A percentile compares a stretch with the other conserved stretches of the same genome.
Conservation (phyloP, 30 jellyfish, hydroid and myxozoan genomes). For the Chironex yamaguchii region DNA sequence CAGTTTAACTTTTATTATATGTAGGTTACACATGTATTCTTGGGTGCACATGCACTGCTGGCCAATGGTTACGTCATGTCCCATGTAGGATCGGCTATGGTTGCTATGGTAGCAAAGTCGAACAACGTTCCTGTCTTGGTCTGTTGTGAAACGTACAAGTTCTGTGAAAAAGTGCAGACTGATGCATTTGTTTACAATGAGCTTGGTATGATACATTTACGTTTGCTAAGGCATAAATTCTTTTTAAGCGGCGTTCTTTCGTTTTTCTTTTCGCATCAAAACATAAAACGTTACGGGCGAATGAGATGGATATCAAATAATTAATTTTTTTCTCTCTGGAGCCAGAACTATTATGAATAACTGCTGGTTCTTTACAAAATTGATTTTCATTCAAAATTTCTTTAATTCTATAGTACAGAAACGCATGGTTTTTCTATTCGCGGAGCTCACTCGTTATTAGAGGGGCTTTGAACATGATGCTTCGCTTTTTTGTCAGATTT, state of each 20-base stretch:
- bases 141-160: constrained; percentile 98
- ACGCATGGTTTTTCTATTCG: no score
- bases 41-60: constrained; percentile 98
- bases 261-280: background rate
- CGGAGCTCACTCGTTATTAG: no score
- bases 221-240: no score
- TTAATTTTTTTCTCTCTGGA: no score
- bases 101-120: constrained; percentile 97
- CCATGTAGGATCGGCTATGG: constrained; percentile 90
- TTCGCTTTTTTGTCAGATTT: no score
- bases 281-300: background rate
- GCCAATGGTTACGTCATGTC: constrained; percentile 99
- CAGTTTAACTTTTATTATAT: background rate
- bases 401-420: no score
- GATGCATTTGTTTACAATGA: constrained; percentile 98
- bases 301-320: no score
- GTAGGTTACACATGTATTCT: constrained; percentile 92
- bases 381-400: no score
- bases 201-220: constrained; percentile 96
- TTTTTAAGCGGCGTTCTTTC: background rate
- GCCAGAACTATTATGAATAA: no score
- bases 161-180: constrained; percentile 97
- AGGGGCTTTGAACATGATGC: no score
- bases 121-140: constrained; percentile 98
- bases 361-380: no score